A percentile compares a stretch with the other conserved stretches of the same genome.
Conservation (phyloP, 2,113 vertebrate species). For the Chiloscyllium plagiosum region DNA sequence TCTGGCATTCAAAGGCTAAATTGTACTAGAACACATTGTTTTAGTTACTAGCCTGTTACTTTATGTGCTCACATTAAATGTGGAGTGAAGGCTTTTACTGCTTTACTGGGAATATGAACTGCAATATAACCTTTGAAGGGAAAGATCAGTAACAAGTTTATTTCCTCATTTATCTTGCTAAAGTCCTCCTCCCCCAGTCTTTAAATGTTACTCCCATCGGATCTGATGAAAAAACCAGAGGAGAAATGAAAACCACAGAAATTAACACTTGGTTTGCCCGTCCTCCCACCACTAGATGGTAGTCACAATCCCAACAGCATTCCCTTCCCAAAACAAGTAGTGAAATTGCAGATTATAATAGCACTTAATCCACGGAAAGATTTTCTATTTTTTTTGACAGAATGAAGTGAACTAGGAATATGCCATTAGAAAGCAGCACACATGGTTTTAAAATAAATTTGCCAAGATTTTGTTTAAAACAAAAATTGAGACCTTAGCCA, state of each 20-base stretch:
- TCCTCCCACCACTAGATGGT: conserved; percentile 35
- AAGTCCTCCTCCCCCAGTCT: background rate
- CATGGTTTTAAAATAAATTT: background rate
- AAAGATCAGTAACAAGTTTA: conserved; percentile 25
- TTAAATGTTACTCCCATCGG: background rate
- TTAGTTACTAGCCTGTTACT: conserved; percentile 63
- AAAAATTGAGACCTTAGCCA: background rate
- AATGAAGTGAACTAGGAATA: background rate
- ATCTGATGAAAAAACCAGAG: background rate
- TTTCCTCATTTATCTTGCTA: conserved; percentile 1
- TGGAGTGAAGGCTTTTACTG: conserved; percentile 61
- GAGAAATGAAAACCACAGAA: background rate
- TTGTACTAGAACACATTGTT: conserved; percentile 69
- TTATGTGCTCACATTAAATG: conserved; percentile 73
- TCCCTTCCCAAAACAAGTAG: background rate
- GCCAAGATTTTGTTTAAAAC: too few species aligned
- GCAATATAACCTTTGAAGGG: conserved; percentile 18
- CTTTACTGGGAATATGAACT: conserved; percentile 40
- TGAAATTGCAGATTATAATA: background rate
- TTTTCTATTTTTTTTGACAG: background rate
- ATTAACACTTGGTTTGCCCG: background rate
- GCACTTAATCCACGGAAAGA: background rate
- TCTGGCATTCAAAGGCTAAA: conserved; percentile 56
- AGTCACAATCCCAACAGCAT: background rate
- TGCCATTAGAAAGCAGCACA: background rate